Evolutionary conservation across 2,113 vertebrate genomes (phyloP).

Genomic region (Bubo scandiacus): DNA sequence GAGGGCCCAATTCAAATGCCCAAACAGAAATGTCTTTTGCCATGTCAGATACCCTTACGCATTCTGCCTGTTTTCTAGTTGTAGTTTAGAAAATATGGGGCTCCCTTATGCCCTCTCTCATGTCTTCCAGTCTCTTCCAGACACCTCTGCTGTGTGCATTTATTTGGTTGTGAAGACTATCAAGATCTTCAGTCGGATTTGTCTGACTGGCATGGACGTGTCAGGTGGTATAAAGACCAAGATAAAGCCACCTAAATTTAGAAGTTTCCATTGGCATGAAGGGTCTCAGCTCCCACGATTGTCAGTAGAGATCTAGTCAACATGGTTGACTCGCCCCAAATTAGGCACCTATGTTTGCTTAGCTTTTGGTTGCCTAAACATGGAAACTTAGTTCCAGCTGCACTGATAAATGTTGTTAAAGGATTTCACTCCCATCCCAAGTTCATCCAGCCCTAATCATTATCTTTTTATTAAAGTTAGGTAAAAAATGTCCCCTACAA

Average conservation of each 20-base stretch:
- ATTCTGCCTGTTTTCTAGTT: neutral
- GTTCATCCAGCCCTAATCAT: neutral
- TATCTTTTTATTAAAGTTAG: neutral
- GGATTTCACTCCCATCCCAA: neutral
- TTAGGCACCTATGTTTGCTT: neutral
- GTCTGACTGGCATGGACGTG: rapidly evolving
- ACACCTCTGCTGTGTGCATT: neutral
- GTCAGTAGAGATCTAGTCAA: neutral
- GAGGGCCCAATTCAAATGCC: rapidly evolving
- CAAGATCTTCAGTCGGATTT: neutral
- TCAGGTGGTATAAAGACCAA: neutral
- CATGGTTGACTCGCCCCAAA: rapidly evolving
- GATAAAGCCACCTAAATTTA: neutral
- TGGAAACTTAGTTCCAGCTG: neutral
- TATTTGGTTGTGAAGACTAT: neutral
- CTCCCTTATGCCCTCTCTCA: neutral
- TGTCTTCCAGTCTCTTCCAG: neutral
- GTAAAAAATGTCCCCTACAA: neutral
- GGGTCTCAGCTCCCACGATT: neutral
- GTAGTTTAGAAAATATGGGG: neutral
- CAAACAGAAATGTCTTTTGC: neutral
- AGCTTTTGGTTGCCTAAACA: neutral
- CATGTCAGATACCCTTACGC: neutral
- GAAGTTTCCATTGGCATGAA: neutral
- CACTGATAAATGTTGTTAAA: neutral